Base-by-base conservation (phyloP, 2,888 invertebrate species). In the Scotopteryx bipunctaria region DNA sequence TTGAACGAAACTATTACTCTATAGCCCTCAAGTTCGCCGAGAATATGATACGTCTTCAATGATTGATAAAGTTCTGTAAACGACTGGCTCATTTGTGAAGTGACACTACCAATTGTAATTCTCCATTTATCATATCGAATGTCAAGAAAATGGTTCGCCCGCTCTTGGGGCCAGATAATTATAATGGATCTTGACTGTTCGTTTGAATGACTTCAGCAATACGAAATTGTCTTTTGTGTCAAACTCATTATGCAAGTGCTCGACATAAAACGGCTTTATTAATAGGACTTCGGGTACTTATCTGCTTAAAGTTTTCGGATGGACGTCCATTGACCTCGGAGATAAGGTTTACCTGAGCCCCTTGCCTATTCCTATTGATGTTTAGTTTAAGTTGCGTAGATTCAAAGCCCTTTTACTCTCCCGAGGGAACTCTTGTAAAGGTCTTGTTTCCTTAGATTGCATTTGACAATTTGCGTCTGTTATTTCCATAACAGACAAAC, bases 81-180 rank as follows among this genome's bases (percentile, higher is more conserved):
- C 11, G 54, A 44, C 43, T 35, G 35, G 3, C 19, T 36, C 48
- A 31, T 48, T 48, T 40, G 25, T 40, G 40, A 44, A 27, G 27
- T 44, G 48, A 29, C 54, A 41, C 29, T 14, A 27, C 31, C 48
- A 36, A 44, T 43, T 38, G 43, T 44, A 13, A 40, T 35, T 15
- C 17, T 23, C 38, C 48, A 48, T 54, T 49, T 40, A 54, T 54
- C 48, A 48, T 40, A 54, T 41, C 42, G 53, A 29, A 29, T 48
- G 53, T 40, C 47, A 47, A 33, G 53, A 48, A 53, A 43, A 47
- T 27, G 23, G 38, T 5, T 38, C 33, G 43, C 19, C 38, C 43
- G 23, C 6, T 17, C 36, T 23, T 14, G 15, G 9, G n/a, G 33
- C 42, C 21, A 23, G 15, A 11, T 27, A n/a, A 38, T 9, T 21